A percentile compares a stretch with the other conserved stretches of the same genome.
phyloP scores from a whole-genome alignment of 2,797 vertebrate species.

The Hyperoplus lanceolatus region DNA sequence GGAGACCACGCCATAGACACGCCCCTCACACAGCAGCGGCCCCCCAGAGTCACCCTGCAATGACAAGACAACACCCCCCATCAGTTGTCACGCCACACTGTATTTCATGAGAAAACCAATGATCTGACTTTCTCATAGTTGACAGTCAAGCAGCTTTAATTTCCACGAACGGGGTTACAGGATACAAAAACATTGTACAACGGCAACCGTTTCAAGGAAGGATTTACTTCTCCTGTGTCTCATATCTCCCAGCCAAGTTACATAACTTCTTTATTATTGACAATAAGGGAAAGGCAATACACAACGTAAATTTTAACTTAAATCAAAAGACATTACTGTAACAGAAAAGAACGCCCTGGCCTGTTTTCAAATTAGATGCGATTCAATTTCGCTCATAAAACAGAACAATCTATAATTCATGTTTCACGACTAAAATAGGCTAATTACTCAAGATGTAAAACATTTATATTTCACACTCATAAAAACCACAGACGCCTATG shows the following conservation, averaged over 20 bases:
- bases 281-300: not conserved
- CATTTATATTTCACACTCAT: not conserved
- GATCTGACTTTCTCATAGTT: conserved; percentile 9
- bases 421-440: not conserved
- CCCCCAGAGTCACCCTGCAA: conserved; percentile 87
- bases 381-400: not conserved
- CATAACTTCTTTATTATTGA: conserved; percentile 2
- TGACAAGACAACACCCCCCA: conserved; percentile 40
- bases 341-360: not conserved
- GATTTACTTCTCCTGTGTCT: not conserved
- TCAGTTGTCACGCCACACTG: conserved; percentile 18
- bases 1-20: conserved; percentile 85
- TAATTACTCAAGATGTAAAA: not conserved
- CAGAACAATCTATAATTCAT: not conserved
- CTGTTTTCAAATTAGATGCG: not conserved
- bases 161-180: conserved; percentile 11
- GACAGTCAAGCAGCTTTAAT: conserved; percentile 1
- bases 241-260: conserved; percentile 5
- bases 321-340: not conserved
- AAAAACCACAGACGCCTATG: not conserved
- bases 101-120: conserved; percentile 3
- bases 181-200: conserved; percentile 9
- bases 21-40: conserved; percentile 82
- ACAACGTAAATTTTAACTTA: not conserved
- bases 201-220: not conserved